Evolutionary conservation across 2,888 invertebrate genomes (phyloP).

Genomic region (Dichetophora obliterata): DNA sequence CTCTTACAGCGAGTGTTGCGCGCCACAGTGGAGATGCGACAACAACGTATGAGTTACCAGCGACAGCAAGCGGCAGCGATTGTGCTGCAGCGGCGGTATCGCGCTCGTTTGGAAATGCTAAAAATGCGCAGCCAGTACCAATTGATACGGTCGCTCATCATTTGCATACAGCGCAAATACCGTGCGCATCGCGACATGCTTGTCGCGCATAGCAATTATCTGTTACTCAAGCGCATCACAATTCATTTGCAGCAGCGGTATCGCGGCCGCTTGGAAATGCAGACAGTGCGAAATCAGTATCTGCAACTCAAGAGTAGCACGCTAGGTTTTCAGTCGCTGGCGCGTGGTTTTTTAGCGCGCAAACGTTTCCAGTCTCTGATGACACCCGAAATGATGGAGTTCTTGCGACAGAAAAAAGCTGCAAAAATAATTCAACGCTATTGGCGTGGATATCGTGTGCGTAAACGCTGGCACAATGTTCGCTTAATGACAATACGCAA

Average conservation of each 20-base stretch:
- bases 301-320: constrained; percentile 47
- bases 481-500: constrained; percentile 58
- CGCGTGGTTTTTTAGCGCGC: constrained; percentile 72
- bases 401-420: constrained; percentile 71
- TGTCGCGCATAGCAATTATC: constrained; percentile 50
- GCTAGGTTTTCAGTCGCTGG: constrained; percentile 61
- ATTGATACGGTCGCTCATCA: constrained; percentile 56
- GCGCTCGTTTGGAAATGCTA: constrained; percentile 56
- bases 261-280: constrained; percentile 68
- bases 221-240: constrained; percentile 52
- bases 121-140: constrained; percentile 58
- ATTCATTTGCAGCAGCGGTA: constrained; percentile 67
- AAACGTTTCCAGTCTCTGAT: constrained; percentile 70
- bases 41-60: constrained; percentile 56
- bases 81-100: constrained; percentile 59
- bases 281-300: constrained; percentile 61
- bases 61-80: constrained; percentile 53
- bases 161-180: constrained; percentile 62
- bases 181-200: constrained; percentile 59
- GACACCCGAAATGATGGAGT: constrained; percentile 70
- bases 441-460: constrained; percentile 72
- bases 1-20: constrained; percentile 70
- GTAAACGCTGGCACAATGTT: constrained; percentile 58
- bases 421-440: constrained; percentile 77
- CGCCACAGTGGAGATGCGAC: constrained; percentile 59